Conservation (phyloP, 2,113 vertebrate species). For the Fregetta grallaria region DNA sequence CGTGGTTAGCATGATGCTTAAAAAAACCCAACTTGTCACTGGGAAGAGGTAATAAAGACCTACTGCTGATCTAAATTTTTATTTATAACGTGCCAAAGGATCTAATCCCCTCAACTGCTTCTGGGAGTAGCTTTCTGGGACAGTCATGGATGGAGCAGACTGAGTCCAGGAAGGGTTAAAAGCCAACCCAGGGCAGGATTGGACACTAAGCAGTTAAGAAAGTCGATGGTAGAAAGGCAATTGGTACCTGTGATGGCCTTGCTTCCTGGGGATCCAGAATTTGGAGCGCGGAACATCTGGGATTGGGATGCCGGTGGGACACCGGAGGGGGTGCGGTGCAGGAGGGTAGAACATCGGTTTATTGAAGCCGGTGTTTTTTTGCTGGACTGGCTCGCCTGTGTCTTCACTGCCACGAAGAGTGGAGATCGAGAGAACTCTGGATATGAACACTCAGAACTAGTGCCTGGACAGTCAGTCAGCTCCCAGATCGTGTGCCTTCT, state of each 20-base stretch:
- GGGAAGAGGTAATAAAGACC: not conserved
- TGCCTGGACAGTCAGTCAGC: constrained; percentile 67
- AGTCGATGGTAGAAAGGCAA: not conserved
- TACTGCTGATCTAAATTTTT: not conserved
- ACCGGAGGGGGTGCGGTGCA: constrained; percentile 67
- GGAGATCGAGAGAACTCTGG: constrained; percentile 81
- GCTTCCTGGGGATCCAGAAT: constrained; percentile 76
- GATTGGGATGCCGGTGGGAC: constrained; percentile 71
- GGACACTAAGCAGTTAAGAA: not conserved
- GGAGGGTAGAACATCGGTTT: constrained; percentile 73
- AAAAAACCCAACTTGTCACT: not conserved
- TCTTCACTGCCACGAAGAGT: constrained; percentile 82
- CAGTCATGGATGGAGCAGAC: not conserved
- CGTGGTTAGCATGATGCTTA: not conserved
- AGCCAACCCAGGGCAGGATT: not conserved
- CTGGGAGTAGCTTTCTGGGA: not conserved
- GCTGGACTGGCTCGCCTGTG: constrained; percentile 75
- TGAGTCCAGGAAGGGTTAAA: not conserved
- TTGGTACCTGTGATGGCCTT: constrained; percentile 81
- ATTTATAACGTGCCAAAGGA: not conserved
- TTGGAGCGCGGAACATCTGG: constrained; percentile 79
- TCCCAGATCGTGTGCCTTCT: constrained; percentile 61
- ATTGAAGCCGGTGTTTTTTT: constrained; percentile 76
- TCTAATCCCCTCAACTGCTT: not conserved
- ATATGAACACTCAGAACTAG: constrained; percentile 78